Evolutionary conservation across 1,140 invertebrate genomes (phyloP).

Genomic region (Intoshia linei): DNA sequence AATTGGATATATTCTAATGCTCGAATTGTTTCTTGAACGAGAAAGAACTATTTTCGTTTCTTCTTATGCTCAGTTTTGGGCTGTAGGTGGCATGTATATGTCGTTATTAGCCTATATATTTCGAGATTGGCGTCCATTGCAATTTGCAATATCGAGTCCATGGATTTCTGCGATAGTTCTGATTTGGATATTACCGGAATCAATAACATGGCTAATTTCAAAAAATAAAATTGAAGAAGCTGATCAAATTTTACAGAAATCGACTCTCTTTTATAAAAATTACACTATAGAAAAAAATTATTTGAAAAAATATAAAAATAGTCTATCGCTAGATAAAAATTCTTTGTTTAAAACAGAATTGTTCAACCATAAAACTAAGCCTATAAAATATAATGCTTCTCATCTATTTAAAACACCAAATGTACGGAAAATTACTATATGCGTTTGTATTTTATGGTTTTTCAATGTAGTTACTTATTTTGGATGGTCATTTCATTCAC

Average conservation of each 20-base stretch:
- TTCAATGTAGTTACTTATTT: slow-evolving; percentile 28
- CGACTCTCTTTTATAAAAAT: slow-evolving; percentile 6
- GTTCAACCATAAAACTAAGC: too few species aligned
- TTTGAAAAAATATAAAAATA: too few species aligned
- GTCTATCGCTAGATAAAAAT: too few species aligned
- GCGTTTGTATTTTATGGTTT: slow-evolving; percentile 31
- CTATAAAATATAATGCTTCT: too few species aligned
- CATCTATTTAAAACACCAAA: slow-evolving; percentile 33
- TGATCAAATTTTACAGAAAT: slow-evolving; percentile 6
- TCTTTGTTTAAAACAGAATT: too few species aligned
- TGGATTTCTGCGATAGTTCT: background rate
- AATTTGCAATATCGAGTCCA: slow-evolving; percentile 7
- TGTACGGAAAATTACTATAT: slow-evolving; percentile 31
- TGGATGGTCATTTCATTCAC: slow-evolving; percentile 28
- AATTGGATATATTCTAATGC: slow-evolving; percentile 4
- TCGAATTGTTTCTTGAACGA: slow-evolving; percentile 4
- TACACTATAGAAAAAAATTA: too few species aligned
- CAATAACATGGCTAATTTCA: slow-evolving; percentile 8
- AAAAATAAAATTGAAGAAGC: slow-evolving; percentile 8
- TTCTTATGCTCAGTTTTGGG: slow-evolving; percentile 9
- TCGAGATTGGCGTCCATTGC: slow-evolving; percentile 7
- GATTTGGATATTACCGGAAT: slow-evolving; percentile 8
- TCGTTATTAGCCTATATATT: slow-evolving; percentile 7
- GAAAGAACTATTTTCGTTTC: slow-evolving; percentile 8
- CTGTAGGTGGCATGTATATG: slow-evolving; percentile 7